Percentiles rank a stretch among this genome's conserved stretches.
phyloP scores from a whole-genome alignment of 92 coral and sea anemone genomes.

The Galaxea fascicularis region DNA sequence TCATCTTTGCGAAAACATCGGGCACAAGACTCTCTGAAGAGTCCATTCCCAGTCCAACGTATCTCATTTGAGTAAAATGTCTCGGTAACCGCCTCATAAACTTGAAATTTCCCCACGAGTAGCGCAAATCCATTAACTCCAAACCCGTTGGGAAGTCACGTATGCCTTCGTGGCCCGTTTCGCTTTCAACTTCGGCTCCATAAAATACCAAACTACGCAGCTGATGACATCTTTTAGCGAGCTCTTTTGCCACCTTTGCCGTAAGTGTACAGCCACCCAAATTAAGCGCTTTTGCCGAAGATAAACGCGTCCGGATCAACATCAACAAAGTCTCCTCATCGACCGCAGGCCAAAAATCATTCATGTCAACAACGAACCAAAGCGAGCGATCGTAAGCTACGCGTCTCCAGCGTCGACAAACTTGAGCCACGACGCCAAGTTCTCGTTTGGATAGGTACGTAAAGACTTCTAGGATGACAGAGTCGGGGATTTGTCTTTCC shows the following conservation, averaged over 20 bases:
- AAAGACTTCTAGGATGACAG: constrained; percentile 90
- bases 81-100: constrained; percentile 97
- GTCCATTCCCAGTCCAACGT: constrained; percentile 93
- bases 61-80: constrained; percentile 97
- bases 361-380: constrained; percentile 91
- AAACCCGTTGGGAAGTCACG: constrained; percentile 95
- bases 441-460: constrained; percentile 80
- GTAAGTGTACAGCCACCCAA: constrained; percentile 94
- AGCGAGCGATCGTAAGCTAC: constrained; percentile 98
- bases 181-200: constrained; percentile 83
- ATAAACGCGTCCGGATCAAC: constrained; percentile 96
- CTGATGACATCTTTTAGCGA: constrained; percentile 81
- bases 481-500: constrained; percentile 94
- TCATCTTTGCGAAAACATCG: constrained; percentile 95
- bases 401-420: constrained; percentile 92
- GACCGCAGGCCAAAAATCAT: constrained; percentile 82
- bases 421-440: constrained; percentile 85
- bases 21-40: constrained; percentile 92
- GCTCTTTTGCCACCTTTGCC: constrained; percentile 93
- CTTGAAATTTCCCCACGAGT: constrained; percentile 96
- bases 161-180: constrained; percentile 83
- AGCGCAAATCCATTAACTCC: constrained; percentile 95
- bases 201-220: constrained; percentile 90
- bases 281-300: constrained; percentile 87
- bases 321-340: constrained; percentile 92